Evolutionary conservation across 2,113 vertebrate genomes (phyloP), one percentile per base, ranked within the genome.

Genomic region (Chrysemys picta): DNA sequence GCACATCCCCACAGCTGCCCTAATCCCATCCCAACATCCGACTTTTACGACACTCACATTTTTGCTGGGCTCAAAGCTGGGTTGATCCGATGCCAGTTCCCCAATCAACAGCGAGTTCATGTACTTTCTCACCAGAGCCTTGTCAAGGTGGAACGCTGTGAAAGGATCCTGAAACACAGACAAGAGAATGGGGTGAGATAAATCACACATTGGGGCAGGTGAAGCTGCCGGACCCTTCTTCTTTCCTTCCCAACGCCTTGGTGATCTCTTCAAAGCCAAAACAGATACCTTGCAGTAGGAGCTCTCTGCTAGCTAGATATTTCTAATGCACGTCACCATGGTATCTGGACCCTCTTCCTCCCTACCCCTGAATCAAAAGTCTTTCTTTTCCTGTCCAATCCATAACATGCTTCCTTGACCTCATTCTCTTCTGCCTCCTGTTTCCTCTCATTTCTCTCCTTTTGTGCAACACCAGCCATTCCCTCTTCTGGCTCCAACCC

Each of bases 51-150:
- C 42, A 94, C 98, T 98, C 89, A 99, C 99, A 1, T 98, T 98
- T 97, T 99, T 99, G 91, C 96, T 98, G 94, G 98, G 98, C 94
- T 99, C 99, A 79, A 98, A 97, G 95, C 98, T 98, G 93, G 98
- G 98, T 38, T 99, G 97, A 84, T 98, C 98, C 0, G 98, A 98
- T 80, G 98, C 98, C 93, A 99, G 97, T 14, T 99, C 98, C 42
- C 99, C 98, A 69, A 99, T 98, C 83, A 98, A 93, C 14, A 99
- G 98, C 0, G 98, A 95, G 5, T 45, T 97, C 98, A 99, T 98
- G 80, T 98, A 98, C 88, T 98, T 98, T 35, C 94, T 97, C 21
- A 99, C 98, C 19, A 99, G 91, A 10, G 93, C n/a, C 83, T 98
- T 98, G 96, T 99, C 96, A 54, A 98, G 97, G 89, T 99, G 98